phyloP scores from a whole-genome alignment of 1,140 invertebrate species.

The Eriosoma lanigerum region DNA sequence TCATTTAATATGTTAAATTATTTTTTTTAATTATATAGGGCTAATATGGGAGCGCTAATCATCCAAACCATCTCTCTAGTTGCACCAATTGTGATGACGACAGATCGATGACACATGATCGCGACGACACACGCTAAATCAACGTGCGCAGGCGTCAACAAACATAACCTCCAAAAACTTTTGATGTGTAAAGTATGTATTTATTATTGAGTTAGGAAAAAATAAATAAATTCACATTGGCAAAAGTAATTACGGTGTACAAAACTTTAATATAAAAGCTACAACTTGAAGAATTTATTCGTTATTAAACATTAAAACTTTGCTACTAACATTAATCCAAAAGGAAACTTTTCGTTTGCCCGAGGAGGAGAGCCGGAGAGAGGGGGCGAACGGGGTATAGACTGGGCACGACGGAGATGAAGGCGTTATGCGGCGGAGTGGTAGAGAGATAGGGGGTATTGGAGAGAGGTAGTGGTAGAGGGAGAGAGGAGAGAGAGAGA shows the following conservation, averaged over 20 bases:
- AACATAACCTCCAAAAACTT: conserved; percentile 19
- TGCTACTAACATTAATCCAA: conserved; percentile 52
- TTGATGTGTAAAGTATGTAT: conserved; percentile 50
- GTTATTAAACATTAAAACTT: conserved; percentile 52
- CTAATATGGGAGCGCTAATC: no score
- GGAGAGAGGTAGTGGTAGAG: no score
- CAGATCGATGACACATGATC: no score
- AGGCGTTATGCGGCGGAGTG: not conserved
- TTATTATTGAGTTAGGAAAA: conserved; percentile 50
- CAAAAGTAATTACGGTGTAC: conserved; percentile 50
- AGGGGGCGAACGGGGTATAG: not conserved
- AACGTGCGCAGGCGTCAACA: no score
- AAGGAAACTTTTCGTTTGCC: conserved; percentile 49
- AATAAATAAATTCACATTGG: conserved; percentile 47
- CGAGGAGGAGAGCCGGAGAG: not conserved
- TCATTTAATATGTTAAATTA: no score
- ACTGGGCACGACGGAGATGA: not conserved
- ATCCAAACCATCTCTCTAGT: no score
- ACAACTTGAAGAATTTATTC: conserved; percentile 52
- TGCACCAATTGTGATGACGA: no score
- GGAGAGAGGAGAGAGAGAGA: not conserved
- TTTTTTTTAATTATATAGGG: no score
- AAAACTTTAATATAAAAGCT: conserved; percentile 52
- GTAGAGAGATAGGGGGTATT: not conserved
- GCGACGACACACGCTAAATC: no score